These are phyloP conservation scores for Esperia sulphurella DNA, from an alignment of 2,888 invertebrate genomes.

Conservation along the genomic window DNA sequence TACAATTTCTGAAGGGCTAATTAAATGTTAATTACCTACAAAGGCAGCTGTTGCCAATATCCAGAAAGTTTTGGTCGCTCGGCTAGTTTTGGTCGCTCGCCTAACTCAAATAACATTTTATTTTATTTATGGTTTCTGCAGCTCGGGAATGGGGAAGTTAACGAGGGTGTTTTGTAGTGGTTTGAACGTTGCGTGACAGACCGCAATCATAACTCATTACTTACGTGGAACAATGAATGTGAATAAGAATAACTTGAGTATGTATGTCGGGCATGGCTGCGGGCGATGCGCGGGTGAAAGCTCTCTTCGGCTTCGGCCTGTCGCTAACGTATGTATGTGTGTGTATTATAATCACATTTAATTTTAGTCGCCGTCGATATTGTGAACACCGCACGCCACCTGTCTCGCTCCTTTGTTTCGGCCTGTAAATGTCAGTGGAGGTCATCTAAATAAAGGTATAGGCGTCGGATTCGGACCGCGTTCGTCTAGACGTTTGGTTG, in stretches of 20 bases:
- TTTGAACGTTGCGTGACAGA: constrained; percentile 51
- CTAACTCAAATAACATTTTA: not conserved
- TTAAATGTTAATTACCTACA: not conserved
- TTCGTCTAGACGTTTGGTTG: constrained; percentile 74
- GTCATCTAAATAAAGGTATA: constrained; percentile 76
- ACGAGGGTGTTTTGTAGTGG: constrained; percentile 17
- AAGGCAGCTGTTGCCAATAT: not conserved
- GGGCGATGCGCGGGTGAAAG: constrained; percentile 59
- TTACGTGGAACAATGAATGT: constrained; percentile 38
- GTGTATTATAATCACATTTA: constrained; percentile 54
- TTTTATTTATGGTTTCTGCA: constrained; percentile 7
- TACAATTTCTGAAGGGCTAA: no score
- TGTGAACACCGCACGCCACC: constrained; percentile 62
- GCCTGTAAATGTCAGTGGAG: constrained; percentile 73
- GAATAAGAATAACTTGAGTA: constrained; percentile 34
- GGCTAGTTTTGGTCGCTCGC: no score
- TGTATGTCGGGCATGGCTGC: constrained; percentile 48
- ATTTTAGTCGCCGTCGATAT: constrained; percentile 56
- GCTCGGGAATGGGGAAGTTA: constrained; percentile 12
- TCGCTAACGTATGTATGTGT: constrained; percentile 29
- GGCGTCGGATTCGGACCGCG: constrained; percentile 66
- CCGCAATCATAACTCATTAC: constrained; percentile 31
- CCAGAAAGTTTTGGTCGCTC: not conserved
- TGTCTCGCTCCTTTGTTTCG: constrained; percentile 75
- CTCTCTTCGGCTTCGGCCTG: constrained; percentile 44